Conservation (phyloP, 2,113 vertebrate species). For the Nyctibius bracteatus region DNA sequence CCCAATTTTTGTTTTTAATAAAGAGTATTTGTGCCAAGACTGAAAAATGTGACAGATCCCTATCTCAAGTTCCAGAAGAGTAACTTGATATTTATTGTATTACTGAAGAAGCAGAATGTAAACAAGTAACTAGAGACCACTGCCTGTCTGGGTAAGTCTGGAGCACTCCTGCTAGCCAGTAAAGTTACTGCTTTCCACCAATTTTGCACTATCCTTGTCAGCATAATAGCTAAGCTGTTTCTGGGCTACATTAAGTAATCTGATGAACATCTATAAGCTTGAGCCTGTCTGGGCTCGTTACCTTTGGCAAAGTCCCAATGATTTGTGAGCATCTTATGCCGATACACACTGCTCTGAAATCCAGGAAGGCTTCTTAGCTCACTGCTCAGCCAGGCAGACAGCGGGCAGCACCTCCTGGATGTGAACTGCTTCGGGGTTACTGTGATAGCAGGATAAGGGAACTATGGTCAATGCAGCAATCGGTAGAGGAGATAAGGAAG, state of each 20-base stretch:
- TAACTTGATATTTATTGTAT: slow-evolving; percentile 60
- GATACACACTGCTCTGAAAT: background rate
- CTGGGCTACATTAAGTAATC: background rate
- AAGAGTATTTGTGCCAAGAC: slow-evolving; percentile 23
- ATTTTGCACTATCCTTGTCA: background rate
- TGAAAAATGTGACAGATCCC: slow-evolving; percentile 45
- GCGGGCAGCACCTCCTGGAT: background rate
- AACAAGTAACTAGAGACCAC: slow-evolving; percentile 40
- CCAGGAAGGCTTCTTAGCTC: background rate
- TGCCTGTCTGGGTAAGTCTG: slow-evolving; percentile 13
- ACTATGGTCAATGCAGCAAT: accelerated
- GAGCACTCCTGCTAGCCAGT: background rate
- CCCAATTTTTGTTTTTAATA: slow-evolving; percentile 35
- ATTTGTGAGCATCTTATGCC: background rate
- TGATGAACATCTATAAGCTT: background rate
- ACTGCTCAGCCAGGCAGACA: background rate
- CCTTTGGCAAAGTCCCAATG: background rate
- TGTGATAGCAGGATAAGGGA: background rate
- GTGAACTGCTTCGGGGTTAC: background rate
- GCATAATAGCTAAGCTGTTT: background rate
- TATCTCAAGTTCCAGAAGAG: slow-evolving; percentile 48
- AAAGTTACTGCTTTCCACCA: background rate
- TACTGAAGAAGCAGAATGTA: slow-evolving; percentile 54
- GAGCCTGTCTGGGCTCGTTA: background rate
- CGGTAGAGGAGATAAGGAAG: background rate